These are phyloP conservation scores for Ciconia nigra DNA, from an alignment of 2,797 vertebrate genomes.

Conservation along the genomic window DNA sequence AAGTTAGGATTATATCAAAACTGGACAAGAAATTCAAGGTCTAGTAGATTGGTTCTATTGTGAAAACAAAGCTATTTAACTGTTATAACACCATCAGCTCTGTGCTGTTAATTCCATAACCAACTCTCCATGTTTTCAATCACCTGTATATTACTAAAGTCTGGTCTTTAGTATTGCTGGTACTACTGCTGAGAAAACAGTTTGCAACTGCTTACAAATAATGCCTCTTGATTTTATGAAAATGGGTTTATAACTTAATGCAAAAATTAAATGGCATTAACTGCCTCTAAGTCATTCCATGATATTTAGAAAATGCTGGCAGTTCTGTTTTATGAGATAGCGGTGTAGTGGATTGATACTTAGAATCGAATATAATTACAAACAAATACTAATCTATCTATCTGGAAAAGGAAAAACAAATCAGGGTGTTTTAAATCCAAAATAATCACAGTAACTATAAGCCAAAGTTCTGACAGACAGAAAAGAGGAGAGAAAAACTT, in stretches of 20 bases:
- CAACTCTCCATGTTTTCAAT: neutral
- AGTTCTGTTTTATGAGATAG: neutral
- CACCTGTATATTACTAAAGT: neutral
- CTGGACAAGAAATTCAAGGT: neutral
- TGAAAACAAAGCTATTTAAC: neutral
- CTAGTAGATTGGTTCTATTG: neutral
- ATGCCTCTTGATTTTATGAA: neutral
- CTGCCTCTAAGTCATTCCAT: neutral
- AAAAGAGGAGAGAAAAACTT: neutral
- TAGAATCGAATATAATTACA: neutral
- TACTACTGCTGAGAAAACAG: neutral
- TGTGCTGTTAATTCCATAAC: neutral
- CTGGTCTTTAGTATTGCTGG: neutral
- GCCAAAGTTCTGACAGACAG: neutral
- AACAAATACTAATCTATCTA: neutral
- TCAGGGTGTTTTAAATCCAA: neutral
- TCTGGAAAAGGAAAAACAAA: neutral
- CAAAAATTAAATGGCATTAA: neutral
- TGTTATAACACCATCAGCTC: neutral
- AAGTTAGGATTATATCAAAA: neutral
- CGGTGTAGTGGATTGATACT: neutral
- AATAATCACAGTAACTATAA: neutral
- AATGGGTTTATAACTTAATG: neutral
- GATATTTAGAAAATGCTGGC: neutral
- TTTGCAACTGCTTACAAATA: neutral